Evolutionary conservation across 1,140 invertebrate genomes (phyloP), one percentile per base, ranked within the genome.

Genomic region (Copidosoma floridanum): DNA sequence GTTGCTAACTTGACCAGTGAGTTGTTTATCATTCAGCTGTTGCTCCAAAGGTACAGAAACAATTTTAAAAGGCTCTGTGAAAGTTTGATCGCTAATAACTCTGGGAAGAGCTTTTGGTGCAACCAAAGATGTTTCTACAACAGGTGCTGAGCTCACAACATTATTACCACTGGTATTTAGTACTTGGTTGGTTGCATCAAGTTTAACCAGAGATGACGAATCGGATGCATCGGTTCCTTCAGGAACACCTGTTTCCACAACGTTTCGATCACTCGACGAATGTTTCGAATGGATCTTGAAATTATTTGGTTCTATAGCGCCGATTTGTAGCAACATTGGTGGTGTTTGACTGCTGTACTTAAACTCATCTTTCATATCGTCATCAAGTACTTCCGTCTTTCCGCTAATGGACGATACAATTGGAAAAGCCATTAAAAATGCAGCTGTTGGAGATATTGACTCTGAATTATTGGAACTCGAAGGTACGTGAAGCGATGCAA

Each of bases 401-500:
- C 82, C 82, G 41, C 80, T 83, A 5, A 83, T 53, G 8, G 82
- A 82, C 2, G 85, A 86, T 1, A 90, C 88, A 12, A 90, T 74
- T 1, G 89, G 89, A 67, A 91, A 91, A 8, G 88, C 86, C 74
- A 89, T 83, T 18, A 91, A 74, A 71, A 90, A 90, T 8, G 89
- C 89, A 23, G 88, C 89, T 10, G 88, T 91, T 11, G 89, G 89
- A 18, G 89, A 91, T 63, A 89, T 88, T 10, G 85, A 86, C 68
- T 86, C 85, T 1, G 84, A 81, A 74, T 87, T 85, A 63, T 86
- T 83, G 35, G 82, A 83, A 57, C 82, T 84, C 1, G 82, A 77
- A 18, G 85, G 82, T 18, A 86, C 85, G 71, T 86, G 84, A 51
- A 87, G 75, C 7, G 85, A 85, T 1, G 88, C 87, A 72, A 90